Evolutionary conservation across 1,140 invertebrate genomes (phyloP).

Genomic region (Muscidifurax raptorellus): DNA sequence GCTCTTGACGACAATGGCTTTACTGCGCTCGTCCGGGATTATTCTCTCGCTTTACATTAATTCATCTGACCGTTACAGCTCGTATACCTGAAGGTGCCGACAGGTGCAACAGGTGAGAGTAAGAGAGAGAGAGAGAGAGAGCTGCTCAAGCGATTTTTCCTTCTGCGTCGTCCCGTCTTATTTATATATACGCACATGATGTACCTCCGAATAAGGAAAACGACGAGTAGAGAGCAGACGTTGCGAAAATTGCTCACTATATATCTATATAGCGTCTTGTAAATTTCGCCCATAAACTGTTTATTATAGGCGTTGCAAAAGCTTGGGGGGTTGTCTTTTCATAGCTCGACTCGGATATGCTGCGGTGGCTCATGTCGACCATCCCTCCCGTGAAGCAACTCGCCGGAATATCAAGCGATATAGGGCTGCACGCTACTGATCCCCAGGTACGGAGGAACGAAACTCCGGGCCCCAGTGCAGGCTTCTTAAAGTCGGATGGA

Average conservation of each 20-base stretch:
- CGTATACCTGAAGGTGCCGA: not conserved
- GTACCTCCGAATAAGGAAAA: not conserved
- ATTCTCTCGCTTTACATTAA: too few relatives aligned
- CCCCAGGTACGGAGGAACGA: not conserved
- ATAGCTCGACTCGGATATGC: too few relatives aligned
- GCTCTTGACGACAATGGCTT: too few relatives aligned
- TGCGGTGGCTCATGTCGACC: not conserved
- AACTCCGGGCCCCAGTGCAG: not conserved
- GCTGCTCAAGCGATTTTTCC: not conserved
- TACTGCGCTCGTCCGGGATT: too few relatives aligned
- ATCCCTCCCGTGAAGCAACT: not conserved
- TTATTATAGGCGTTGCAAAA: too few relatives aligned
- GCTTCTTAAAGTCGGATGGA: not conserved
- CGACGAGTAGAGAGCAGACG: not conserved
- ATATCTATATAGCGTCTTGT: too few relatives aligned
- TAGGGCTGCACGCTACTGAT: not conserved
- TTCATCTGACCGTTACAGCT: not conserved
- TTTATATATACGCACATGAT: not conserved
- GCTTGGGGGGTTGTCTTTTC: too few relatives aligned
- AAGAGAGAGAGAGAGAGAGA: too few relatives aligned
- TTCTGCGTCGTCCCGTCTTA: not conserved
- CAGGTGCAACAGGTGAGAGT: not conserved
- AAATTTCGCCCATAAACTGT: too few relatives aligned
- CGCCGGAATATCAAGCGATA: not conserved
- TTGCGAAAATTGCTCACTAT: not conserved